Base-by-base conservation (phyloP, 2,888 invertebrate species). In the Cerceris ruficornis region DNA sequence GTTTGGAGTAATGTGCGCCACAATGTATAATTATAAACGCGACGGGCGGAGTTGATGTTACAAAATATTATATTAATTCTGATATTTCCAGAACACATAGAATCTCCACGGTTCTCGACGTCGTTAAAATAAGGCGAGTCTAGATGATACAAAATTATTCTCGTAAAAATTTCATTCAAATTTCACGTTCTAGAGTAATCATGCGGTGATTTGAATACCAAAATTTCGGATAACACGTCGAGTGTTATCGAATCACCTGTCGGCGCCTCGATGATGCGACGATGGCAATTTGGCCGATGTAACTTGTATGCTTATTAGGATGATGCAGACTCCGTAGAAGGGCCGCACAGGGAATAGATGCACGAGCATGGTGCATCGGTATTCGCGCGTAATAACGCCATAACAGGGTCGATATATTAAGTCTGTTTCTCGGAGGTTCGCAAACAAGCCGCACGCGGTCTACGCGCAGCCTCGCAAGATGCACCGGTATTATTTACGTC, bases 321-420 rank as follows among this genome's bases (percentile, higher is more conserved):
- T 68, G 71, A 67, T 65, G 74, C 64, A 54, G 62, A 71, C 70
- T 57, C 49, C 71, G 64, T 49, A 15, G 64, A 57, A 71, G 67
- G 55, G 62, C 50, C 52, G 11, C 28, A 50, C 49, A 59, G 60
- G n/a, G 17, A 15, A 7, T 59, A 50, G 11, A 50, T 13, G n/a
- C 46, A 50, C 52, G 66, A 61, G 14, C 64, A 42, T 62, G 68
- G 52, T 61, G 69, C 70, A 77, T 84, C 73, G 81, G 75, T 67
- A 70, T 82, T 82, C 64, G 71, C 70, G 50, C 77, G 74, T 82
- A 84, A 87, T 82, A 81, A 82, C 79, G 59, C 70, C 75, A 72
- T 80, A 85, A 87, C 76, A 78, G 75, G 64, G 75, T 79, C 82
- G 74, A 83, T 83, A 82, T 82, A 81, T 86, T 82, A 87, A 79